These are phyloP conservation scores for Drosophila yakuba DNA, from an alignment of 1,140 invertebrate species.

Conservation along the genomic window DNA sequence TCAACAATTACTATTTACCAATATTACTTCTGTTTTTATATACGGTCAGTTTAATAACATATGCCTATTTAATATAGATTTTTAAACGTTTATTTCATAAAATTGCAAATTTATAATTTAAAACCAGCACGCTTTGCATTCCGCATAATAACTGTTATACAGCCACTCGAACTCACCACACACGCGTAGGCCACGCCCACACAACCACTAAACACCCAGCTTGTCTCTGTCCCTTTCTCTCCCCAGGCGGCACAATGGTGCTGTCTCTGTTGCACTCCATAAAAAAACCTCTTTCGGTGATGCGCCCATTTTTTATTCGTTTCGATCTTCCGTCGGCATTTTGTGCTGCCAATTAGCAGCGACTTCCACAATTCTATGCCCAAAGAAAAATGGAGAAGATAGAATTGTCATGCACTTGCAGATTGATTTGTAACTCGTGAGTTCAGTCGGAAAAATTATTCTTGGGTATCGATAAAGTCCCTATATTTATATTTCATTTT, in stretches of 20 bases:
- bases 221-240: constrained; percentile 4
- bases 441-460: too few relatives aligned
- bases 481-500: too few relatives aligned
- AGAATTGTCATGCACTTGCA: too few relatives aligned
- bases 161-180: constrained; percentile 28
- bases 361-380: background rate
- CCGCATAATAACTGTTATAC: constrained; percentile 9
- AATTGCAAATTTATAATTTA: too few relatives aligned
- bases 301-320: constrained; percentile 63
- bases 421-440: too few relatives aligned
- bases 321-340: constrained; percentile 64
- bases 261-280: background rate
- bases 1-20: too few relatives aligned
- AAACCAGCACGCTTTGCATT: too few relatives aligned
- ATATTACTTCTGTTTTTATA: too few relatives aligned
- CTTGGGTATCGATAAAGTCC: too few relatives aligned
- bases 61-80: too few relatives aligned
- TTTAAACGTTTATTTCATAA: too few relatives aligned
- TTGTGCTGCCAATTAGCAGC: constrained; percentile 46
- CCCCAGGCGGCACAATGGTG: background rate
- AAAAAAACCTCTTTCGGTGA: constrained; percentile 15
- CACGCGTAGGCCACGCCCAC: constrained; percentile 11
- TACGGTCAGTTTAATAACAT: too few relatives aligned
- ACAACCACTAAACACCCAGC: background rate
- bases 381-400: constrained; percentile 30